phyloP scores from a whole-genome alignment of 2,113 vertebrate genomes.

The Atlantisia rogersi region DNA sequence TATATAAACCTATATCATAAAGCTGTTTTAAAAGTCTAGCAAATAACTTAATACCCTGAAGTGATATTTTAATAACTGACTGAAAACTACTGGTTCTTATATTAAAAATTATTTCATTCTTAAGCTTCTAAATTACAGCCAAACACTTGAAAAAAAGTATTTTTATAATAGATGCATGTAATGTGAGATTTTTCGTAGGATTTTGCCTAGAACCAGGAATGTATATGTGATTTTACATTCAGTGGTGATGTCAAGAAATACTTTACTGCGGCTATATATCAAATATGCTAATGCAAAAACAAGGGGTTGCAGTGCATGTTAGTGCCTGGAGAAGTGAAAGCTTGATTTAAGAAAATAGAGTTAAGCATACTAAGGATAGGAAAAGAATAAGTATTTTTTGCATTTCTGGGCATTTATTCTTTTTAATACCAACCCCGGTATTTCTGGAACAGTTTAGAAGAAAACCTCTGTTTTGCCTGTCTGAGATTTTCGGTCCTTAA shows the following conservation, averaged over 20 bases:
- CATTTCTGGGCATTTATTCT: background rate
- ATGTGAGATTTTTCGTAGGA: background rate
- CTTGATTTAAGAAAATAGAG: background rate
- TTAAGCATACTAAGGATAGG: background rate
- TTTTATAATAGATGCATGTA: background rate
- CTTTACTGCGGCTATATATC: background rate
- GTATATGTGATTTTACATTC: background rate
- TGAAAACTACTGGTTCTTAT: background rate
- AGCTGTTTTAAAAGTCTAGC: background rate
- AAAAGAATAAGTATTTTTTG: background rate
- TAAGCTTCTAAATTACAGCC: background rate
- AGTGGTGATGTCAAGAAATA: constrained; percentile 11
- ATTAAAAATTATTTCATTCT: background rate
- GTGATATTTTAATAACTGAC: background rate
- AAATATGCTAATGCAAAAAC: background rate
- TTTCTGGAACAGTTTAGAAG: background rate
- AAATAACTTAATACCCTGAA: background rate
- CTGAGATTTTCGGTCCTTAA: background rate
- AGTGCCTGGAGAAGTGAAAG: background rate
- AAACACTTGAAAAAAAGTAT: background rate
- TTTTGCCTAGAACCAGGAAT: background rate
- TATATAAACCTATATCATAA: background rate
- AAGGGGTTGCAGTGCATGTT: background rate
- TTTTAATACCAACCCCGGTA: background rate
- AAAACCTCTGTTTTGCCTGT: background rate